Percentiles rank a stretch among this genome's conserved stretches.
Evolutionary conservation across 1,140 invertebrate genomes (phyloP).

Genomic region (Ceratoteleas bidentatus): DNA sequence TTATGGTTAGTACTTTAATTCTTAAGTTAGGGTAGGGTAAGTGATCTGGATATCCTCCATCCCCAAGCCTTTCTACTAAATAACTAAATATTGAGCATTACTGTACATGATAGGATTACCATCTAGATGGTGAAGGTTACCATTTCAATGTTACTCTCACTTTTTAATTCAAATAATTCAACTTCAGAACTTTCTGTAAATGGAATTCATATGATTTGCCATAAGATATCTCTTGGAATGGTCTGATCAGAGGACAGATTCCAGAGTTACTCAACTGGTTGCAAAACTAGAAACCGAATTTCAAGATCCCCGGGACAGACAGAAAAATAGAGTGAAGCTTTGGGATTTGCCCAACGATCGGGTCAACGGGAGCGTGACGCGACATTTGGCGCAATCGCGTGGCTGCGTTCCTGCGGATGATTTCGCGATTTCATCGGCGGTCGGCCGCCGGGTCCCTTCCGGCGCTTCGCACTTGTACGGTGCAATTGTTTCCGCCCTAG

Average conservation of each 20-base stretch:
- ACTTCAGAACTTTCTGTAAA: neutral
- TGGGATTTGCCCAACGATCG: slow-evolving; percentile 20
- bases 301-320: neutral
- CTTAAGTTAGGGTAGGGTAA: too few relatives aligned
- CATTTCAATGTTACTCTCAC: too few relatives aligned
- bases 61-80: too few relatives aligned
- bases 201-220: neutral
- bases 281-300: neutral
- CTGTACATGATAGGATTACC: too few relatives aligned
- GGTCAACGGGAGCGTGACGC: slow-evolving; percentile 54
- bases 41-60: too few relatives aligned
- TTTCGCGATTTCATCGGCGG: slow-evolving; percentile 71
- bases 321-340: neutral
- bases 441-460: slow-evolving; percentile 69
- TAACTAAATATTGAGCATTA: too few relatives aligned
- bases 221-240: neutral
- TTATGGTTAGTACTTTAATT: too few relatives aligned
- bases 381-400: slow-evolving; percentile 44
- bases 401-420: slow-evolving; percentile 58
- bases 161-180: neutral
- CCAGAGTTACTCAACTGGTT: neutral
- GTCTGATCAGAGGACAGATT: neutral
- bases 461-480: slow-evolving; percentile 80
- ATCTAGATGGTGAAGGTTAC: too few relatives aligned
- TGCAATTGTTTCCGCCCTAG: slow-evolving; percentile 81